Evolutionary conservation across 2,113 vertebrate species (phyloP), one percentile per base, ranked within the genome.

Genomic region (Poecilia latipinna): DNA sequence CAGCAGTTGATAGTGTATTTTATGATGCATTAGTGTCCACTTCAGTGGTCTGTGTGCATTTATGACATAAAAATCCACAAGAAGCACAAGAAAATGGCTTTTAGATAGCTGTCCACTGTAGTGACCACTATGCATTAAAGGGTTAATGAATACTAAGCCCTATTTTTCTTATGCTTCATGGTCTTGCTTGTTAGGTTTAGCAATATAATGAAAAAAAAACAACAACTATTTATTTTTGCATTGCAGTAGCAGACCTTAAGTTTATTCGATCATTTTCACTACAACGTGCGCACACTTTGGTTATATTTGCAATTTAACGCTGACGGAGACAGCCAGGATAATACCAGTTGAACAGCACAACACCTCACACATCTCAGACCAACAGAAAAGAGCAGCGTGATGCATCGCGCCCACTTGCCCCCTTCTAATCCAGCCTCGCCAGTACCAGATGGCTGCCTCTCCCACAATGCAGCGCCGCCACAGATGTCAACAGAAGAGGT

Each of bases 401-500:
- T 68, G 86, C 88, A 72, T 65, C 24, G 28, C 68, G 84, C 87
- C 79, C 69, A 48, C 81, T 82, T 80, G 82, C 81, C 86, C 87
- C 85, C 82, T 90, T 91, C 86, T 70, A 85, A 71, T 83, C 79
- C 88, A 88, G 82, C 79, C 82, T 77, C 12, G 78, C 85, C 63
- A 75, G 91, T 85, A 89, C 75, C 93, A 93, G 92, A 93, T 93
- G 93, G 91, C 82, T 51, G 61, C 82, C 87, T 89, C 90, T 92
- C 89, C 92, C 89, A 90, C 87, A 91, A 91, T 88, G 88, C 89
- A 70, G 71, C 65, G 82, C 89, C 82, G 84, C 90, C 84, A 69
- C 91, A 93, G 89, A 92, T 91, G 89, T 88, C 89, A 91, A 85
- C 85, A 88, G 85, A 90, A 83, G 87, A 90, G 89, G 91, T 92